Conservation (phyloP, 2,797 vertebrate genomes). For the Fratercula arctica region DNA sequence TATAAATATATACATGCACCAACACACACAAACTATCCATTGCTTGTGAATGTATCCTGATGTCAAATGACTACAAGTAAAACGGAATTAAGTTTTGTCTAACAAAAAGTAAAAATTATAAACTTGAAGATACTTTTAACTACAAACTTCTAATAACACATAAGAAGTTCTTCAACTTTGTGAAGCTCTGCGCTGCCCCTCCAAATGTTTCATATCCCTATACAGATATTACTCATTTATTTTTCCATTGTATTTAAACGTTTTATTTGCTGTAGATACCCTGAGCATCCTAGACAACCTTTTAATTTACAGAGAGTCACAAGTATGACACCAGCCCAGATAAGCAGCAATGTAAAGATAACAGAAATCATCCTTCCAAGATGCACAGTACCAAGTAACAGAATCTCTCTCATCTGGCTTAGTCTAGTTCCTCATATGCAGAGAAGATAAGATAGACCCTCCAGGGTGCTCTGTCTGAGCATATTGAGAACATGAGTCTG, state of each 20-base stretch:
- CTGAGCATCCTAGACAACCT: neutral
- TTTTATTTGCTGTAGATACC: neutral
- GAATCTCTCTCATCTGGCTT: neutral
- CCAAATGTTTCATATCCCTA: neutral
- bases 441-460: neutral
- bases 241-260: neutral
- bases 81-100: neutral
- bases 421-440: neutral
- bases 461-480: neutral
- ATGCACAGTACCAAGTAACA: neutral
- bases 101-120: neutral
- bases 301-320: neutral
- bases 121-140: neutral
- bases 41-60: neutral
- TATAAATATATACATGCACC: neutral
- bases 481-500: slow-evolving; percentile 15
- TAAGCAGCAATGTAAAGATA: neutral
- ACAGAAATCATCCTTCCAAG: neutral
- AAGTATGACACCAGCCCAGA: neutral
- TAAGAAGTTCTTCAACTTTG: neutral
- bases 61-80: neutral
- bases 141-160: neutral
- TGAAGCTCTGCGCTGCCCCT: neutral
- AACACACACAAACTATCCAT: neutral
- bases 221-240: neutral